phyloP scores from a whole-genome alignment of 1,140 invertebrate species.

The Diprion similis region DNA sequence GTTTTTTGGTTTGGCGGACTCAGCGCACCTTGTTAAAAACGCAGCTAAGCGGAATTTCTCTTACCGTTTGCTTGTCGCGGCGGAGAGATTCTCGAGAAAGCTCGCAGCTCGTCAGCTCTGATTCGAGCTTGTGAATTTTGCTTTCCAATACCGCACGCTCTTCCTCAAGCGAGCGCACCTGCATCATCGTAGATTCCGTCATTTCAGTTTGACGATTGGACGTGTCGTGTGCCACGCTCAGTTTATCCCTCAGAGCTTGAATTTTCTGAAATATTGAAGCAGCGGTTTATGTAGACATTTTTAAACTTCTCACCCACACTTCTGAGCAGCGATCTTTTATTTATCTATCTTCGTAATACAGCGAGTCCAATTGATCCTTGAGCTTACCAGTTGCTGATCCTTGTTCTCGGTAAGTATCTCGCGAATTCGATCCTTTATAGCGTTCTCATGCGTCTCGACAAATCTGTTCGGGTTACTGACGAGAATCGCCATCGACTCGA shows the following conservation, averaged over 20 bases:
- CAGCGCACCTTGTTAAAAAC: background rate
- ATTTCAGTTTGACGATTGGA: slow-evolving; percentile 69
- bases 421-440: slow-evolving; percentile 78
- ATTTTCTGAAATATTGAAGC: slow-evolving; percentile 67
- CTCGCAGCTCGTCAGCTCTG: slow-evolving; percentile 71
- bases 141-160: slow-evolving; percentile 72
- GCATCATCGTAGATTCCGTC: slow-evolving; percentile 67
- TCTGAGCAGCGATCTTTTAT: too few species aligned
- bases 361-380: too few species aligned
- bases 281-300: background rate
- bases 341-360: too few species aligned
- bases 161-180: slow-evolving; percentile 72
- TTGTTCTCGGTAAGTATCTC: slow-evolving; percentile 79
- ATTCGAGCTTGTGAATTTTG: slow-evolving; percentile 74
- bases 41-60: slow-evolving; percentile 39
- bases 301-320: too few species aligned
- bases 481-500: slow-evolving; percentile 73
- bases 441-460: slow-evolving; percentile 75
- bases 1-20: background rate
- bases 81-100: slow-evolving; percentile 69
- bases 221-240: slow-evolving; percentile 68
- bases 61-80: slow-evolving; percentile 67
- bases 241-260: slow-evolving; percentile 73
- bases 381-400: slow-evolving; percentile 72
- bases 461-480: slow-evolving; percentile 72